A percentile compares a stretch with the other conserved stretches of the same genome.
Conservation (phyloP, 2,113 vertebrate genomes). For the Phoenicopterus ruber region DNA sequence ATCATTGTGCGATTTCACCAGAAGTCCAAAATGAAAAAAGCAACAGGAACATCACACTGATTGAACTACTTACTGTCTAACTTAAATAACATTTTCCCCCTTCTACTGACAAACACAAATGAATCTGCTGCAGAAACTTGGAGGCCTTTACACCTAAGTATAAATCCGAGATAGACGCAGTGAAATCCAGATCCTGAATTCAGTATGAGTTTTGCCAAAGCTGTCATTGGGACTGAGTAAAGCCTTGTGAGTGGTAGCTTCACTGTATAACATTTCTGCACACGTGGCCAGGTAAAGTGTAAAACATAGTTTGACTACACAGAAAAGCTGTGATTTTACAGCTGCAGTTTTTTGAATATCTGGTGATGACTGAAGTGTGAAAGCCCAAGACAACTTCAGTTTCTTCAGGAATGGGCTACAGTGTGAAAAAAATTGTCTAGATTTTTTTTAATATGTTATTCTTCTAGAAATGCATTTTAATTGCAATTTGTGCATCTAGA, state of each 20-base stretch:
- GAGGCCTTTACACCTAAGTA: not conserved
- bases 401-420: not conserved
- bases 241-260: not conserved
- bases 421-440: not conserved
- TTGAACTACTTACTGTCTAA: not conserved
- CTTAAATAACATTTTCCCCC: not conserved
- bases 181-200: not conserved
- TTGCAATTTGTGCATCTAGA: not conserved
- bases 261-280: not conserved
- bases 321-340: not conserved
- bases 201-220: not conserved
- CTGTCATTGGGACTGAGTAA: not conserved
- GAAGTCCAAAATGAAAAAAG: not conserved
- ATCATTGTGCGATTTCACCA: not conserved
- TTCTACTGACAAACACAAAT: not conserved
- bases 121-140: not conserved
- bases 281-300: not conserved
- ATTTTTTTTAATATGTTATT: not conserved
- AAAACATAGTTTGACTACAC: not conserved
- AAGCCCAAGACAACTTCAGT: not conserved
- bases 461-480: not conserved
- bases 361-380: not conserved
- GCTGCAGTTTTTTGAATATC: not conserved
- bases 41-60: not conserved
- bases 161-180: not conserved